These are phyloP conservation scores for Euphysa ruthae DNA, from an alignment of 30 jellyfish, hydroid and myxozoan species.

Conservation along the genomic window DNA sequence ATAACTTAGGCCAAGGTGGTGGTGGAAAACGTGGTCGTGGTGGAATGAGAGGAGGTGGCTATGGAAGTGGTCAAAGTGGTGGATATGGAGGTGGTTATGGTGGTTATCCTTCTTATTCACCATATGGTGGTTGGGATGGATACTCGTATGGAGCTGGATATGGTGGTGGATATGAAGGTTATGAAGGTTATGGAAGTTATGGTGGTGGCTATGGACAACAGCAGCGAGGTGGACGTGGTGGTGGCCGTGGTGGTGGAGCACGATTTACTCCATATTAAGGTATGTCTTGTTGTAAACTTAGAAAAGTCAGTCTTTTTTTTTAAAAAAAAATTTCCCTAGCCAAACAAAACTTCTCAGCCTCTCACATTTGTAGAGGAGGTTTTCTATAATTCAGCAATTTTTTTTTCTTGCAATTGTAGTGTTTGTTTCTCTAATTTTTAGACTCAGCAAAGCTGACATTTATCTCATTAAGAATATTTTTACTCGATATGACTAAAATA, in stretches of 20 bases:
- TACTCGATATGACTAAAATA: too few relatives aligned
- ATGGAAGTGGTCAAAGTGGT: neutral
- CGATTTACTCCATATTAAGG: conserved; percentile 21
- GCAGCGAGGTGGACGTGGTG: conserved; percentile 24
- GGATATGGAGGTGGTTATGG: conserved; percentile 1
- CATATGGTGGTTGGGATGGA: conserved; percentile 10
- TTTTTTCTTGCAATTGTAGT: too few relatives aligned
- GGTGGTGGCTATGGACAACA: conserved; percentile 20
- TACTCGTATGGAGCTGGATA: conserved; percentile 5
- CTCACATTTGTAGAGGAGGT: too few relatives aligned
- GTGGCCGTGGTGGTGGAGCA: conserved; percentile 22
- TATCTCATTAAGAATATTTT: too few relatives aligned
- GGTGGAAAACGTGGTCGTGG: neutral
- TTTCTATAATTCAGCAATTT: too few relatives aligned
- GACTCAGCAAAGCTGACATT: too few relatives aligned
- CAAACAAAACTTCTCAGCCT: too few relatives aligned
- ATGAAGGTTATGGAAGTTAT: conserved; percentile 13
- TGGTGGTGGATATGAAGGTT: conserved; percentile 20
- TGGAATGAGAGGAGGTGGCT: conserved; percentile 3
- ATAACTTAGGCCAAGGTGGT: too few relatives aligned
- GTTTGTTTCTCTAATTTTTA: too few relatives aligned
- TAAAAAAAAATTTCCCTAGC: too few relatives aligned
- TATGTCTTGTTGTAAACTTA: too few relatives aligned
- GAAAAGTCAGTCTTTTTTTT: too few relatives aligned
- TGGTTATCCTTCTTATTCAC: conserved; percentile 10